A percentile compares a stretch with the other conserved stretches of the same genome.
Evolutionary conservation across 1,140 invertebrate species (phyloP).

Genomic region (Lepidurus arcticus): DNA sequence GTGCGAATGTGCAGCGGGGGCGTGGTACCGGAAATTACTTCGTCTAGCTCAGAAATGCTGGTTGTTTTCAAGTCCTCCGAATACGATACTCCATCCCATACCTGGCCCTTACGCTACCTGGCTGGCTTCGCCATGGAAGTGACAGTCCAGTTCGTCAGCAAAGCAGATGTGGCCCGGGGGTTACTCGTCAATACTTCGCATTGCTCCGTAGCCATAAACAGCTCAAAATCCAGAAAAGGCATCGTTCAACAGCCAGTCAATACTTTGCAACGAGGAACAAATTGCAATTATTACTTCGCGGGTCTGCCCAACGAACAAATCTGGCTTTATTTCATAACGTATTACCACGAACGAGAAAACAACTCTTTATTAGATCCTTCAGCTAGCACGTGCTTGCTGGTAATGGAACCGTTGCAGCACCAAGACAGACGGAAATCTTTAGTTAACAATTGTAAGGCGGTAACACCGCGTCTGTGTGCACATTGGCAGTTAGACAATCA

Average conservation of each 20-base stretch:
- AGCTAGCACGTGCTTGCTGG: background rate
- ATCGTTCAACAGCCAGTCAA: slow-evolving; percentile 48
- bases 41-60: slow-evolving; percentile 67
- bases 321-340: slow-evolving; percentile 78
- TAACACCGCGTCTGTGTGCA: slow-evolving; percentile 17
- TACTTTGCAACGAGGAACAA: slow-evolving; percentile 49
- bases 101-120: slow-evolving; percentile 65
- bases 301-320: slow-evolving; percentile 68
- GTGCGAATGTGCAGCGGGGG: slow-evolving; percentile 76
- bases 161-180: slow-evolving; percentile 65
- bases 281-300: slow-evolving; percentile 55
- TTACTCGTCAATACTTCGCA: slow-evolving; percentile 58
- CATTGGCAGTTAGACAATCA: slow-evolving; percentile 25
- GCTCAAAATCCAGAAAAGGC: slow-evolving; percentile 63
- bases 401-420: background rate
- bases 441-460: background rate
- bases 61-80: slow-evolving; percentile 70
- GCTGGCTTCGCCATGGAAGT: slow-evolving; percentile 75
- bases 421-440: background rate
- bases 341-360: slow-evolving; percentile 33
- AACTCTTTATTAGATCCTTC: background rate
- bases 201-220: slow-evolving; percentile 45
- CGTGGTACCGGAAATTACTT: slow-evolving; percentile 70
- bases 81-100: slow-evolving; percentile 73
- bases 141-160: slow-evolving; percentile 63